phyloP scores from a whole-genome alignment of 2,113 vertebrate species.

The Podarcis muralis region DNA sequence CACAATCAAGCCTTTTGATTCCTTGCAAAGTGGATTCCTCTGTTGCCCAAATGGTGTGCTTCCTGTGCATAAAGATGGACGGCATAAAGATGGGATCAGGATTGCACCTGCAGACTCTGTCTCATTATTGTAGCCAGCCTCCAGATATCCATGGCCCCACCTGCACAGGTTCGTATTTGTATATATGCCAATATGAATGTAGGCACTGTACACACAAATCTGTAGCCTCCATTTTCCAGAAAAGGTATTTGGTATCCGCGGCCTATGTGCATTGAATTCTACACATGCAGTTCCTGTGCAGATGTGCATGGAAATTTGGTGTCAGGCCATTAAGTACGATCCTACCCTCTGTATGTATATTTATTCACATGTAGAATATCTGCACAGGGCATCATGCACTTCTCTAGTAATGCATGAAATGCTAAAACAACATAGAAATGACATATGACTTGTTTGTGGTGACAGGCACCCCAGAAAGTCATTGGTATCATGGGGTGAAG shows the following conservation, averaged over 20 bases:
- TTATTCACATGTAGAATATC: neutral
- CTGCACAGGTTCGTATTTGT: neutral
- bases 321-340: neutral
- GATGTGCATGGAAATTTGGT: neutral
- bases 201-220: neutral
- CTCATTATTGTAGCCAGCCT: neutral
- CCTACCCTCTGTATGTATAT: neutral
- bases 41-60: no score
- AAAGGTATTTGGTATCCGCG: no score
- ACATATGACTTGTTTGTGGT: no score
- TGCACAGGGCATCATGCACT: neutral
- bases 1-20: no score
- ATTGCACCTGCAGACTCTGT: neutral
- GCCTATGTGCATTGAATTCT: neutral
- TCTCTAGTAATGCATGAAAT: neutral
- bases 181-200: neutral
- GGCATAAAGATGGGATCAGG: neutral
- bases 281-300: neutral
- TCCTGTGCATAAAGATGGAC: no score
- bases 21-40: no score
- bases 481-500: neutral
- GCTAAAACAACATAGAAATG: neutral
- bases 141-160: neutral
- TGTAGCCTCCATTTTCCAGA: neutral
- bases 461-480: no score